Evolutionary conservation across 2,888 invertebrate species (phyloP).

Genomic region (Drosophila histrio): DNA sequence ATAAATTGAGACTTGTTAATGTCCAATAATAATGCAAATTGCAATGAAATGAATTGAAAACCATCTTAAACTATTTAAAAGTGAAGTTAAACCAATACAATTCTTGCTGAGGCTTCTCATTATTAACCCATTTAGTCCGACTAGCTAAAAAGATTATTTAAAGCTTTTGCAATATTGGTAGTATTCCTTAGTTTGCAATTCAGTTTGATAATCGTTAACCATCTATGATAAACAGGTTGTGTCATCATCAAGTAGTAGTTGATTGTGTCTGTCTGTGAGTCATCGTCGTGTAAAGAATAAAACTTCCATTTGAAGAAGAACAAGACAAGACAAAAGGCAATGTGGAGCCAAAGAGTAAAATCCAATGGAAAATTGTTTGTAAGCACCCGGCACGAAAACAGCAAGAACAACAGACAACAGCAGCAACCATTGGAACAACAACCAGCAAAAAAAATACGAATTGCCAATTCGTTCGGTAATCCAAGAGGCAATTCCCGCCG

Average conservation of each 20-base stretch:
- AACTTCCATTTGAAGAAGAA: slow-evolving; percentile 10
- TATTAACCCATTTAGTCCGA: neutral
- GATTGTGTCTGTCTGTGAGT: slow-evolving; percentile 28
- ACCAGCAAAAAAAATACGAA: slow-evolving; percentile 38
- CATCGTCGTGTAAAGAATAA: slow-evolving; percentile 45
- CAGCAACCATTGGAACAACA: slow-evolving; percentile 13
- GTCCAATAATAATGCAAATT: too few relatives aligned
- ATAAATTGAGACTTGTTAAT: too few relatives aligned
- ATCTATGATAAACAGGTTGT: slow-evolving; percentile 28
- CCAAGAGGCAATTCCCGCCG: slow-evolving; percentile 43
- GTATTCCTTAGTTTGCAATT: too few relatives aligned
- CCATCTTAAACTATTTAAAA: too few relatives aligned
- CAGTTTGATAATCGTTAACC: neutral
- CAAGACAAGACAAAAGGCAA: slow-evolving; percentile 20
- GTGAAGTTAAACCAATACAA: too few relatives aligned
- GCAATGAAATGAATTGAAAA: too few relatives aligned
- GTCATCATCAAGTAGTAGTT: slow-evolving; percentile 25
- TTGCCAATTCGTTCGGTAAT: slow-evolving; percentile 70
- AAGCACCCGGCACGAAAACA: slow-evolving; percentile 31
- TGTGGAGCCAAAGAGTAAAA: slow-evolving; percentile 28
- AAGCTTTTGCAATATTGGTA: neutral
- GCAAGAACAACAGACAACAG: slow-evolving; percentile 13
- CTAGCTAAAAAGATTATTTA: too few relatives aligned
- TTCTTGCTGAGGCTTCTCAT: neutral
- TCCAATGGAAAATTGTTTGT: slow-evolving; percentile 70